These are phyloP conservation scores for Cichlasoma orientale DNA, from an alignment of 2,797 vertebrate species.

Conservation along the genomic window DNA sequence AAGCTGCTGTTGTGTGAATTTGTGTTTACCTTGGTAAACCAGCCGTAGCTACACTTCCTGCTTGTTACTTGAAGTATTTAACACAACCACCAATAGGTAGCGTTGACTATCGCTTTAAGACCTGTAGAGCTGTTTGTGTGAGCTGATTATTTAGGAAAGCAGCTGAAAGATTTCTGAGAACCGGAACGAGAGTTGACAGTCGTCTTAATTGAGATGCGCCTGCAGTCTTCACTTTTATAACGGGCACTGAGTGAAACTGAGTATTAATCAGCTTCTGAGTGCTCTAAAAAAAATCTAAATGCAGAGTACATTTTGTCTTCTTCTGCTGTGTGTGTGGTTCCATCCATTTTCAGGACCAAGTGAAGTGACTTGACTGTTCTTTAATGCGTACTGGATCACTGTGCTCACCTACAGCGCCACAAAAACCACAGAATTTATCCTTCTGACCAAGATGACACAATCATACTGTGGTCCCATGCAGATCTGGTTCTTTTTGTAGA, in stretches of 20 bases:
- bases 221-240: background rate
- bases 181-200: background rate
- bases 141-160: slow-evolving; percentile 4
- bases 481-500: slow-evolving; percentile 41
- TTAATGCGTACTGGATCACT: slow-evolving; percentile 8
- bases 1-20: slow-evolving; percentile 75
- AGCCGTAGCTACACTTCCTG: slow-evolving; percentile 66
- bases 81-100: slow-evolving; percentile 45
- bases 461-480: slow-evolving; percentile 35
- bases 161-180: background rate
- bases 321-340: background rate
- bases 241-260: background rate
- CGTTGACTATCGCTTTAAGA: slow-evolving; percentile 32
- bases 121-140: background rate
- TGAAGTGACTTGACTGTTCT: slow-evolving; percentile 3
- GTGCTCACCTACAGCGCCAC: slow-evolving; percentile 10
- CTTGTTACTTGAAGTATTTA: slow-evolving; percentile 64
- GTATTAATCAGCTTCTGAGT: background rate
- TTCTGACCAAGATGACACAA: slow-evolving; percentile 32
- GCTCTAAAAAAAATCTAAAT: background rate
- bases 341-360: background rate
- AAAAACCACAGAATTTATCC: slow-evolving; percentile 21
- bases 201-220: background rate
- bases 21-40: slow-evolving; percentile 73
- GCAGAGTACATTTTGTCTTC: background rate